Base-by-base conservation (phyloP, 2,113 vertebrate genomes). In the Desmodus rotundus region DNA sequence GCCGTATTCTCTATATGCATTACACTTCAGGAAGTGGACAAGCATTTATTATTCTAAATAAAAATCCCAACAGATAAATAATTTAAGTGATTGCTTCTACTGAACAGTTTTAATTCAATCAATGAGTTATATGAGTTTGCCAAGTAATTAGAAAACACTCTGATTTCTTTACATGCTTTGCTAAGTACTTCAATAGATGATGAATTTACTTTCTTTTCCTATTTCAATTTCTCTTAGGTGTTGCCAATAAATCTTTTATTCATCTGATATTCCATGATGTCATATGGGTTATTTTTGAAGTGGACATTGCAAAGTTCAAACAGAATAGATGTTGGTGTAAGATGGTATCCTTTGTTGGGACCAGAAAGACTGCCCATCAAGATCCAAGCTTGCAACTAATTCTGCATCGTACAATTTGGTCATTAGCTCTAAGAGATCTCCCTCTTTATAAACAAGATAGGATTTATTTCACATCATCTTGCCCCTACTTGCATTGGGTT, bases 21-120 rank as follows among this genome's bases (percentile, higher is more conserved):
- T 41, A 31, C 43, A 81, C 26, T 92, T 87, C 33, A 92, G 50
- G 45, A 93, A 97, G 70, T 31, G 6, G 36, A 87, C 2, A 13
- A 45, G 74, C 76, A 61, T 81, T 92, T 93, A 90, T 86, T 91
- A 92, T 56, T 7, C 36, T 63, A 85, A 31, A 73, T 81, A 86
- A 90, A 94, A 90, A 94, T 92, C 14, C 33, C 58, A 87, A 83
- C 15, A 90, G 92, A 88, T 92, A 92, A 92, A 94, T 89, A 95
- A 92, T 90, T 82, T 77, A 94, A 95, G 24, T 82, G 36, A 63
- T 92, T 85, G 28, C 50, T 12, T 95, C 47, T 47, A 78, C 33
- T 61, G 86, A 95, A 88, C 17, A 78, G 26, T 80, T 85, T 95
- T 91, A 96, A 82, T 95, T 77, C 65, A 93, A 80, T 95, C 92